Conservation (phyloP, 2,113 vertebrate species). For the cat (Felis catus) region F.catus_Fca126_mat1.0 CM031413.1:105729501-105730000, state of each 20-base stretch:
- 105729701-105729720: not conserved
- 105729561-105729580: not conserved
- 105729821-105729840: conserved; percentile 38
- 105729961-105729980: conserved; percentile 14
- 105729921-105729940: not conserved
- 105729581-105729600: not conserved
- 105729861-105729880: not conserved
- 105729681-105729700: not conserved
- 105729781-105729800: not conserved
- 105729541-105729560: not conserved
- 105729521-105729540: not conserved
- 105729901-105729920: not conserved
- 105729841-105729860: not conserved
- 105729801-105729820: conserved; percentile 28
- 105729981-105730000: conserved; percentile 5
- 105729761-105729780: not conserved
- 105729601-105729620: not conserved
- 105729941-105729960: not conserved
- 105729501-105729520: too few species aligned
- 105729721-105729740: not conserved
- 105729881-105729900: not conserved
- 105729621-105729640: not conserved
- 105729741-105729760: not conserved
- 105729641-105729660: not conserved
- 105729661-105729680: not conserved